phyloP scores from a whole-genome alignment of 2,113 vertebrate species.

The Sylvilagus bachmani region DNA sequence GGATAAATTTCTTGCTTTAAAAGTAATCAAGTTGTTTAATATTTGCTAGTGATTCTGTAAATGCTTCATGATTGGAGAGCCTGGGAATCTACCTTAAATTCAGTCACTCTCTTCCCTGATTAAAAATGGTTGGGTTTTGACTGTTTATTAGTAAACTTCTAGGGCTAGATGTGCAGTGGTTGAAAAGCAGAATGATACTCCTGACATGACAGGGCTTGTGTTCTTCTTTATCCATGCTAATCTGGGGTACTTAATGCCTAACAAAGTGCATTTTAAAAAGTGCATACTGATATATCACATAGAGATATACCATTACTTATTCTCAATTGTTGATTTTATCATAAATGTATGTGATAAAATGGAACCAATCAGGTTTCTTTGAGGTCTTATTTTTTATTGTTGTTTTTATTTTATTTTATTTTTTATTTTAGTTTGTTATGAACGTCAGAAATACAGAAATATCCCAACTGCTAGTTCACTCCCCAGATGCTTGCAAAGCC shows the following conservation, averaged over 20 bases:
- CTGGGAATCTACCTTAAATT: constrained; percentile 11
- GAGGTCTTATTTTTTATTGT: too few species aligned
- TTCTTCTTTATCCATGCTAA: neutral
- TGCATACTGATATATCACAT: neutral
- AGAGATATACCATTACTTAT: neutral
- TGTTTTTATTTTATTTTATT: too few species aligned
- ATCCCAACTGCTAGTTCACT: too few species aligned
- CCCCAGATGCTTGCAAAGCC: too few species aligned
- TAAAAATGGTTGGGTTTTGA: neutral
- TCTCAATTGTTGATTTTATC: neutral
- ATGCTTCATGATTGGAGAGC: neutral
- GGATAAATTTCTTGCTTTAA: neutral
- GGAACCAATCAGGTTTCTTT: neutral
- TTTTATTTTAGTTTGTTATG: too few species aligned
- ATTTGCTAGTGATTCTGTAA: neutral
- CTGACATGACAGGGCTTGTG: neutral
- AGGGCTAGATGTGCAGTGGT: neutral
- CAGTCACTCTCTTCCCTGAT: neutral
- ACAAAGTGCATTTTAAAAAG: neutral
- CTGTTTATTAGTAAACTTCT: neutral
- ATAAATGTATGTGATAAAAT: neutral
- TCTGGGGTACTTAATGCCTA: neutral
- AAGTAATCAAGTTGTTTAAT: neutral
- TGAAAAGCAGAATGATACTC: neutral
- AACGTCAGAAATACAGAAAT: too few species aligned